Evolutionary conservation across 2,888 invertebrate species (phyloP).

Genomic region (Teleogryllus oceanicus): DNA sequence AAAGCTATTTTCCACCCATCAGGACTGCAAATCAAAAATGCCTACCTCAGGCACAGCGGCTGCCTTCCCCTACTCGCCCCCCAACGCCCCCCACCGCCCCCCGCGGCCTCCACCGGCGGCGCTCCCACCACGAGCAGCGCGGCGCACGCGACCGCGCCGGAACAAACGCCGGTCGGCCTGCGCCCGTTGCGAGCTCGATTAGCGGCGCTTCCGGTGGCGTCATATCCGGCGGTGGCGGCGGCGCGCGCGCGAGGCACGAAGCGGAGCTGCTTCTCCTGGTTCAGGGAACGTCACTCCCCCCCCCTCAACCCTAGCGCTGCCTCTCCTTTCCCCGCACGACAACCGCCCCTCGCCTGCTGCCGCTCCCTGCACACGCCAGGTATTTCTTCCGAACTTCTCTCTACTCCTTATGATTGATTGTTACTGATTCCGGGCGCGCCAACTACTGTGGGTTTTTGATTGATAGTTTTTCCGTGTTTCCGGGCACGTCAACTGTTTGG

Average conservation of each 20-base stretch:
- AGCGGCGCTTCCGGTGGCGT: constrained; percentile 18
- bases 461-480: too few species aligned
- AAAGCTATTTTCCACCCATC: too few species aligned
- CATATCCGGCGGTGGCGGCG: neutral
- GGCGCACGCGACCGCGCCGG: neutral
- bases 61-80: neutral
- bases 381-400: too few species aligned
- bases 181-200: constrained; percentile 18
- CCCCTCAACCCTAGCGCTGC: neutral
- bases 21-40: too few species aligned
- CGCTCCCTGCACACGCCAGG: too few species aligned
- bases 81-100: neutral
- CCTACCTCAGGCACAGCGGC: neutral
- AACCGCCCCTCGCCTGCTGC: too few species aligned
- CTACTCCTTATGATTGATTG: too few species aligned
- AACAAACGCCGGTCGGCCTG: constrained; percentile 18
- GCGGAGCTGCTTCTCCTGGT: neutral
- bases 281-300: neutral
- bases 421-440: too few species aligned
- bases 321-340: neutral
- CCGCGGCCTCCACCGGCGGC: neutral
- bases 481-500: too few species aligned
- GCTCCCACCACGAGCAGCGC: neutral
- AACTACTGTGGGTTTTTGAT: too few species aligned
- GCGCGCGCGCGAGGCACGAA: neutral